Percentiles rank a stretch among this genome's conserved stretches.
Conservation (phyloP, 1,140 invertebrate species). For the Homalodisca vitripennis region DNA sequence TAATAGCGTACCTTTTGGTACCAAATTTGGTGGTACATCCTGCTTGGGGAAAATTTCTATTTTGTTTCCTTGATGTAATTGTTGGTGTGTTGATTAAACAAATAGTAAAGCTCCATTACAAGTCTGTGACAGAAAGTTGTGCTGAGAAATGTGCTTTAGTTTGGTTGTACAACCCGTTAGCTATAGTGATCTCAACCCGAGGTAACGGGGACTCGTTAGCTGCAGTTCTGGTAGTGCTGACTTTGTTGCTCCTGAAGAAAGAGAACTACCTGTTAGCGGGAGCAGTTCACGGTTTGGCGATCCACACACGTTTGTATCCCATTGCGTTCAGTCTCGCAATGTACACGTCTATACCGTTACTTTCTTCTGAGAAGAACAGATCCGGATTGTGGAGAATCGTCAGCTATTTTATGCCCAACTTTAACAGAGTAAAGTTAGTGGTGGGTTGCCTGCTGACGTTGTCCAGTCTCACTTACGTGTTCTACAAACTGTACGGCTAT, state of each 20-base stretch:
- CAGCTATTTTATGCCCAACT: constrained; percentile 60
- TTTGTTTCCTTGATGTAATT: constrained; percentile 80
- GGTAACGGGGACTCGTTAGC: constrained; percentile 95
- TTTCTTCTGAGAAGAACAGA: constrained; percentile 10
- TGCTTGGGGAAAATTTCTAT: constrained; percentile 90
- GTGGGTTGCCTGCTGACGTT: constrained; percentile 65
- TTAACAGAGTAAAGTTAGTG: constrained; percentile 63
- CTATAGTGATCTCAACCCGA: constrained; percentile 87
- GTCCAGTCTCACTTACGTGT: constrained; percentile 57
- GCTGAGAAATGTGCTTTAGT: constrained; percentile 59
- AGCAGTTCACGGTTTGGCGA: constrained; percentile 76
- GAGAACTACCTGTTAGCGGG: constrained; percentile 63
- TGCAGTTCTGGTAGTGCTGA: constrained; percentile 76
- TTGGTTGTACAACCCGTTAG: constrained; percentile 96
- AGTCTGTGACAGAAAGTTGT: constrained; percentile 39
- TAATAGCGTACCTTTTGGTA: constrained; percentile 81
- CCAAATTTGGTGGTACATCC: constrained; percentile 75
- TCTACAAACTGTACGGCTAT: constrained; percentile 81
- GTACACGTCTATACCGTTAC: constrained; percentile 63
- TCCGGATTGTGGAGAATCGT: constrained; percentile 14
- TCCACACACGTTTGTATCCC: constrained; percentile 95
- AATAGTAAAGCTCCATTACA: constrained; percentile 38
- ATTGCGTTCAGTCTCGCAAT: constrained; percentile 83
- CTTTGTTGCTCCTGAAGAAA: constrained; percentile 60
- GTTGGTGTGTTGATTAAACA: constrained; percentile 55